A percentile compares a stretch with the other conserved stretches of the same genome.
Evolutionary conservation across 2,797 vertebrate genomes (phyloP).

Genomic region (Hippocampus kuda): DNA sequence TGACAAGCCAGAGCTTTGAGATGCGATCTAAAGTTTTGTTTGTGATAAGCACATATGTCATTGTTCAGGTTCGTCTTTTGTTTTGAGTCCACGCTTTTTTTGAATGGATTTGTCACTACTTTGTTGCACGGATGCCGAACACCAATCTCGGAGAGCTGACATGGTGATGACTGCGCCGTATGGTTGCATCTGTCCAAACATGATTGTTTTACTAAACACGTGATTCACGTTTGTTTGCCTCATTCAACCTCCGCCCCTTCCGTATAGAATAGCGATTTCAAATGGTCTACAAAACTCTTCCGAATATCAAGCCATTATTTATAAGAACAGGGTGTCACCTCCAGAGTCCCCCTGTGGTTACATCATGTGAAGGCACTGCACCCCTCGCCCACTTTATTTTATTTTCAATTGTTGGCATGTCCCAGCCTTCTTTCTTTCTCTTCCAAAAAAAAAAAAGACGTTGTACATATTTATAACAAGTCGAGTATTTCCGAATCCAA

Average conservation of each 20-base stretch:
- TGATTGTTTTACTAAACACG: background rate
- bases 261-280: background rate
- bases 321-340: conserved; percentile 31
- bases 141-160: background rate
- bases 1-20: background rate
- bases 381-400: background rate
- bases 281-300: background rate
- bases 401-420: background rate
- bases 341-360: conserved; percentile 9
- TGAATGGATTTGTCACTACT: conserved; percentile 1
- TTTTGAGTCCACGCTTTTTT: conserved; percentile 19
- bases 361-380: background rate
- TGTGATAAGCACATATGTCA: conserved; percentile 5
- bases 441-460: conserved; percentile 44
- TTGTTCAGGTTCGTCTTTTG: conserved; percentile 14
- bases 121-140: background rate
- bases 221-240: background rate
- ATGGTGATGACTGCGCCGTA: conserved; percentile 31
- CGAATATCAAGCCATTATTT: conserved; percentile 44
- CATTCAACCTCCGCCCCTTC: background rate
- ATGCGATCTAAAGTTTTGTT: background rate
- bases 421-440: conserved; percentile 22
- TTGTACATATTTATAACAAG: conserved; percentile 69
- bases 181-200: conserved; percentile 43
- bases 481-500: conserved; percentile 56